Percentiles rank a stretch among this genome's conserved stretches.
Conservation (phyloP, 2,113 vertebrate genomes). For the Siphamia tubifer region DNA sequence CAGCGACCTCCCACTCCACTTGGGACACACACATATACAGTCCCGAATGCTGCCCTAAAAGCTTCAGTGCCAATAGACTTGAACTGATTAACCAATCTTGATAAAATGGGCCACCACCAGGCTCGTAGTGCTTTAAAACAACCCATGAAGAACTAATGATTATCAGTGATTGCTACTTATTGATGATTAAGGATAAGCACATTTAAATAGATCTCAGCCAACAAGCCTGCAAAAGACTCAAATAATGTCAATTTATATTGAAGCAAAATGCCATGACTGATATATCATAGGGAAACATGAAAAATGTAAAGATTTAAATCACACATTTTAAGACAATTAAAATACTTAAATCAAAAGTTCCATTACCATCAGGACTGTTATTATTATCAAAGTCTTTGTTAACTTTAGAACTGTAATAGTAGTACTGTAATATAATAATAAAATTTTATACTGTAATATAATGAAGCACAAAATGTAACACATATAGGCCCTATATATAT, state of each 20-base stretch:
- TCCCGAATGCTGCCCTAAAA: conserved; percentile 33
- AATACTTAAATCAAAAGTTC: no score
- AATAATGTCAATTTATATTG: background rate
- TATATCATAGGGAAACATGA: no score
- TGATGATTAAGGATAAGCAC: conserved; percentile 71
- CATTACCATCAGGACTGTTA: no score
- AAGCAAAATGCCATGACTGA: no score
- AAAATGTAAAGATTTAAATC: no score
- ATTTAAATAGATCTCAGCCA: conserved; percentile 62
- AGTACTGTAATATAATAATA: no score
- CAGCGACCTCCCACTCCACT: conserved; percentile 30
- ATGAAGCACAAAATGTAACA: no score
- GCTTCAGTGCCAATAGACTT: conserved; percentile 62
- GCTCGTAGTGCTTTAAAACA: conserved; percentile 43
- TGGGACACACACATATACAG: conserved; percentile 37
- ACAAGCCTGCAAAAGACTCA: background rate
- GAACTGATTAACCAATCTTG: conserved; percentile 75
- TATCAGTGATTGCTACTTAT: conserved; percentile 62
- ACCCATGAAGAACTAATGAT: conserved; percentile 56
- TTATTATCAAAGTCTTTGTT: no score
- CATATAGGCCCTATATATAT: no score
- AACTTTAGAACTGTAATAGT: no score
- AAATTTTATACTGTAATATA: no score
- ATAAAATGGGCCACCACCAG: conserved; percentile 54
- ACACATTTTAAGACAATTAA: no score